Evolutionary conservation across 2,113 vertebrate species (phyloP), one percentile per base, ranked within the genome.

Genomic region (Anhinga anhinga): DNA sequence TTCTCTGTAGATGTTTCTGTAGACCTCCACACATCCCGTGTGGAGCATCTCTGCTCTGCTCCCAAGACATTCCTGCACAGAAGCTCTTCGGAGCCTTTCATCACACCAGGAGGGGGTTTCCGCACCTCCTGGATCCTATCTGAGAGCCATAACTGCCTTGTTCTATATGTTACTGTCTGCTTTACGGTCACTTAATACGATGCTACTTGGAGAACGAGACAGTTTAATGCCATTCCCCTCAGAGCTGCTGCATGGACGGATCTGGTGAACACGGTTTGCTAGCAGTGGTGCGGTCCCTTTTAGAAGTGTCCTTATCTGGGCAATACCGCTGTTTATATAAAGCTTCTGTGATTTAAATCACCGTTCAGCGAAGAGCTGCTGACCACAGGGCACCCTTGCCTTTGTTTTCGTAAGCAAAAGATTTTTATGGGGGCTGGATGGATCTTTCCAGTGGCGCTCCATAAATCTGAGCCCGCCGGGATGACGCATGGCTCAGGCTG

Each of bases 391-490:
- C 65, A 76, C 40, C 6, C 23, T 72, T 2, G 30, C 49, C 23
- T 80, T 55, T 61, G 58, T 73, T 91, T 88, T 13, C 36, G 13
- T 52, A 72, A 82, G 66, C 29, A 17, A 9, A 71, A 40, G 42
- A 6, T 55, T 84, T 89, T 84, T 44, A 30, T 2, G 2, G 86
- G 45, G 65, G 45, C 61, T 49, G 69, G n/a, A 45, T 70, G 83
- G 61, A 62, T 27, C 55, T 27, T 53, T 36, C 34, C 74, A 27
- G 88, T 0, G 2, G 67, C 0, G 9, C 67, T 52, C 17, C 1
- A 2, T 59, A 27, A 78, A 79, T 5, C 22, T 0, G 0, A 81
- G 56, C 62, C 32, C 0, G 4, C 18, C 0, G 1, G 45, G 63
- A 45, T 88, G 93, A 88, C 0, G 21, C 82, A 30, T 0, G 36